These are phyloP conservation scores for Papilio machaon DNA, from an alignment of 1,140 invertebrate genomes.

Conservation along the genomic window DNA sequence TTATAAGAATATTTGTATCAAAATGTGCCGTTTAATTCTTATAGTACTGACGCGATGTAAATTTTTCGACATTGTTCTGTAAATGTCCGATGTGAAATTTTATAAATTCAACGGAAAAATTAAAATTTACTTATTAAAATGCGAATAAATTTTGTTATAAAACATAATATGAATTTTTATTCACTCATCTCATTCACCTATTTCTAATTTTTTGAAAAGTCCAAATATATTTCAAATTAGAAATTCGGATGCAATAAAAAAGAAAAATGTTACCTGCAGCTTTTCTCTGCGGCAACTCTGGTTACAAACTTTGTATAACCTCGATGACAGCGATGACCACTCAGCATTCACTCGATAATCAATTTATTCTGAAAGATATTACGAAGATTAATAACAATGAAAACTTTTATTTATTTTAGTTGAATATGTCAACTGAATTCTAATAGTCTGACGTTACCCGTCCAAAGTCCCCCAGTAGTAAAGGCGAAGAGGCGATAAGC, in stretches of 20 bases:
- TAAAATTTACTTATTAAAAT: slow-evolving; percentile 30
- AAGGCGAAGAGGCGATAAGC: too few species aligned
- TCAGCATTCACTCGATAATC: too few species aligned
- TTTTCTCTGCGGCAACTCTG: too few species aligned
- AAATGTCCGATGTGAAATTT: slow-evolving; percentile 36
- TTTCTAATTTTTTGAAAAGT: not conserved
- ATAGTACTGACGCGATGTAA: slow-evolving; percentile 73
- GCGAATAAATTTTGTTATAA: slow-evolving; percentile 30
- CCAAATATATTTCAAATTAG: not conserved
- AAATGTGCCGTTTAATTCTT: slow-evolving; percentile 65
- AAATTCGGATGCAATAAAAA: not conserved
- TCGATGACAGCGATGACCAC: too few species aligned
- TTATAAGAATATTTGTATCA: slow-evolving; percentile 54
- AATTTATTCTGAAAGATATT: too few species aligned
- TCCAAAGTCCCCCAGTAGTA: too few species aligned
- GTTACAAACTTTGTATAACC: too few species aligned
- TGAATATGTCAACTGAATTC: too few species aligned
- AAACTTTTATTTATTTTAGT: too few species aligned
- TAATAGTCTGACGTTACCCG: too few species aligned
- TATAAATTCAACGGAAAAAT: slow-evolving; percentile 33
- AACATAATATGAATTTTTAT: slow-evolving; percentile 8
- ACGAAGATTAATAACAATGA: too few species aligned
- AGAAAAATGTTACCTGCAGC: not conserved
- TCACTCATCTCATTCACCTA: not conserved
- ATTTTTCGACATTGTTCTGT: slow-evolving; percentile 59